These are phyloP conservation scores for Drosophila melanocephala DNA, from an alignment of 2,888 invertebrate species.

Conservation along the genomic window DNA sequence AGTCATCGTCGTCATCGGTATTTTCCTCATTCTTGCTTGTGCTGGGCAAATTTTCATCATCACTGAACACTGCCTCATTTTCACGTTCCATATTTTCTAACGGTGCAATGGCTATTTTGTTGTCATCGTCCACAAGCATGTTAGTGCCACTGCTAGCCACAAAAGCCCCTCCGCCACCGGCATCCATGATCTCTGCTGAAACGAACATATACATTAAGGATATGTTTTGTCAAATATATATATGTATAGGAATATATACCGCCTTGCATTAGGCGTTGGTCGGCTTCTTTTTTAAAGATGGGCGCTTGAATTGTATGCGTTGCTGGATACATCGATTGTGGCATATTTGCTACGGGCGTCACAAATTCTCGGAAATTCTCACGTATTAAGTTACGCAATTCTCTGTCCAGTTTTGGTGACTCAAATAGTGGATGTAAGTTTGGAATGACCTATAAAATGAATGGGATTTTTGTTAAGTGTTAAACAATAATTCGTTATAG, in stretches of 20 bases:
- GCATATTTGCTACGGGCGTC: constrained; percentile 61
- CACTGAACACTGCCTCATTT: constrained; percentile 81
- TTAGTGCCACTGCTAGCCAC: constrained; percentile 35
- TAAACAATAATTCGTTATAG: neutral
- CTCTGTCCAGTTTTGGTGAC: constrained; percentile 88
- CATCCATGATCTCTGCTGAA: constrained; percentile 53
- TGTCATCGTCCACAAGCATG: constrained; percentile 72
- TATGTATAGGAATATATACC: constrained; percentile 30
- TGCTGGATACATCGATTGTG: constrained; percentile 70
- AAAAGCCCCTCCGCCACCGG: constrained; percentile 33
- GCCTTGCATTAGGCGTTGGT: constrained; percentile 67
- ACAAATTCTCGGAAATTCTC: constrained; percentile 96
- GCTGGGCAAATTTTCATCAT: constrained; percentile 87
- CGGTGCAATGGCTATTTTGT: constrained; percentile 56
- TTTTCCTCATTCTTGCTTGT: constrained; percentile 83
- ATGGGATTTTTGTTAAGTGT: constrained; percentile 4
- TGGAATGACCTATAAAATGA: constrained; percentile 86
- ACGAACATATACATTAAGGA: constrained; percentile 2
- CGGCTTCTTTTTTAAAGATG: constrained; percentile 82
- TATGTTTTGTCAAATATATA: neutral
- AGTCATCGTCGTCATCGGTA: constrained; percentile 88
- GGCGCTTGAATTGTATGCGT: constrained; percentile 72
- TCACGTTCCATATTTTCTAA: constrained; percentile 83
- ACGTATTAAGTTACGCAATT: constrained; percentile 91
- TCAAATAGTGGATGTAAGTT: constrained; percentile 88